phyloP scores from a whole-genome alignment of 30 jellyfish, hydroid and myxozoan genomes.

The Aurelia sp. region DNA sequence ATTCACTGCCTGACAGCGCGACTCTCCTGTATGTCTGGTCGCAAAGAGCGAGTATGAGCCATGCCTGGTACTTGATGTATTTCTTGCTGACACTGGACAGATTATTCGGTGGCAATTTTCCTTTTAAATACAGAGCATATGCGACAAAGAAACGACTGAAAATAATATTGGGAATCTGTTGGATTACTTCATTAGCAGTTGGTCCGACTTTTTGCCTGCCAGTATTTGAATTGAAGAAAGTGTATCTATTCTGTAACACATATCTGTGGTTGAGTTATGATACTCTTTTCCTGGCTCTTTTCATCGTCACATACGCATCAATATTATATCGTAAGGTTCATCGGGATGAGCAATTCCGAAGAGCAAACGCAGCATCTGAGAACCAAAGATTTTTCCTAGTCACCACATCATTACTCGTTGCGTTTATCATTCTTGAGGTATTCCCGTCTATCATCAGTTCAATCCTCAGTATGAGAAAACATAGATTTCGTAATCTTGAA shows the following conservation, averaged over 20 bases:
- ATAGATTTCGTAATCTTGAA: background rate
- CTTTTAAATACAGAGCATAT: constrained; percentile 3
- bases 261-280: background rate
- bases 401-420: background rate
- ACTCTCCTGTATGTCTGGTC: background rate
- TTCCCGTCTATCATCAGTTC: background rate
- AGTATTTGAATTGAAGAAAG: background rate
- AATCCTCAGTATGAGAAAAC: background rate
- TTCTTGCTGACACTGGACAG: background rate
- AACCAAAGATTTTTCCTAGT: background rate
- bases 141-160: background rate
- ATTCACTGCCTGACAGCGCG: background rate
- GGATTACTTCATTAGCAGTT: background rate
- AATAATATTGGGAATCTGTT: background rate
- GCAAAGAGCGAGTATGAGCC: background rate
- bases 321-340: background rate
- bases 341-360: background rate
- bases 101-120: background rate
- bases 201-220: background rate
- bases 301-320: background rate
- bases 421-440: background rate
- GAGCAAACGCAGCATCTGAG: background rate
- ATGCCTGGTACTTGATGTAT: constrained; percentile 2
- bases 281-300: background rate
- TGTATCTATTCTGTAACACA: background rate